Evolutionary conservation across 92 coral and sea anemone species (phyloP), one percentile per base, ranked within the genome.

Genomic region (Micromussa lordhowensis): DNA sequence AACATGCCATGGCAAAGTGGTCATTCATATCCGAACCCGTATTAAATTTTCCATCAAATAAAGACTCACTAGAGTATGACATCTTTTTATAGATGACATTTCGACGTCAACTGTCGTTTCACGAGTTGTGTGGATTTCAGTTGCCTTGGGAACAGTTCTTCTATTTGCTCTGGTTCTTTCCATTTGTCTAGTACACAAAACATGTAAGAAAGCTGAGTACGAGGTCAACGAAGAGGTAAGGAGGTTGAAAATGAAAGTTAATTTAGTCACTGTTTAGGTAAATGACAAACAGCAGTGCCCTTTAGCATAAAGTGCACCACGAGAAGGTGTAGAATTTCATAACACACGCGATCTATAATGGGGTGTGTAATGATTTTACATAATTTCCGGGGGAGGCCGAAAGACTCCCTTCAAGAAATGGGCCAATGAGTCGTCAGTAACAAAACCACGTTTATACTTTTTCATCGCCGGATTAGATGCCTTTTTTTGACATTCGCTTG

Each of bases 81-180:
- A 0, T 26, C n/a, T 22, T 59, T 28, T 21, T 58, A n/a, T n/a
- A 81, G 84, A 15, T 34, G 55, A n/a, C 29, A 61, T 1, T 26
- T 36, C 84, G 22, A 35, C 34, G 6, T 64, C 86, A 68, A 9
- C 21, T 18, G 26, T 30, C 36, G 64, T 40, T 18, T 82, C 58
- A 36, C 28, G 21, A 18, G 63, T 21, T 18, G 12, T 83, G 70
- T 83, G 87, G 87, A 31, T 83, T 71, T 55, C 78, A 19, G n/a
- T 83, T 53, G 80, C 34, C 34, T 22, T n/a, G 4, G 68, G 53
- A 51, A 79, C 79, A 28, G 30, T 72, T 83, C 10, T 83, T 19
- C 55, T 83, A 14, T 21, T 51, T 54, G 10, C 55, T 29, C 18
- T 71, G 24, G 78, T 83, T 68, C 1, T 83, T 11, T 49, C 74